These are phyloP conservation scores for Polydrusus pterygomalis DNA, from an alignment of 2,888 invertebrate genomes.

Conservation along the genomic window DNA sequence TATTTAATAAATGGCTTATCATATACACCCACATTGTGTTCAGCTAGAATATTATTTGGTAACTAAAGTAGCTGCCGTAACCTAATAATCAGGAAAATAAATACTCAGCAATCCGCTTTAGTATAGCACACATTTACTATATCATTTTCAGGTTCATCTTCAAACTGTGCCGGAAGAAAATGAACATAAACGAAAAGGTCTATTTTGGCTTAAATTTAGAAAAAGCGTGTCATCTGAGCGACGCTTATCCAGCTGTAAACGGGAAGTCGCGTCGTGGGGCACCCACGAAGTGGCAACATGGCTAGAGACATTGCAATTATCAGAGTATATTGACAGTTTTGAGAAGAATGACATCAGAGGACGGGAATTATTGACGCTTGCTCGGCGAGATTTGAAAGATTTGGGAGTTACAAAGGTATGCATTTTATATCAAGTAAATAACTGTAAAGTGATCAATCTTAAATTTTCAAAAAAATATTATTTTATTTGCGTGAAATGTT, in stretches of 20 bases:
- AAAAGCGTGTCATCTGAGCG: constrained; percentile 71
- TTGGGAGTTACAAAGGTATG: constrained; percentile 88
- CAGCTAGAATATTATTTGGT: no score
- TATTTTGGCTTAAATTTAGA: constrained; percentile 82
- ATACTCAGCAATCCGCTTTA: no score
- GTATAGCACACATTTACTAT: no score
- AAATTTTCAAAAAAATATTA: no score
- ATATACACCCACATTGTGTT: no score
- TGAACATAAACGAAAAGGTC: constrained; percentile 76
- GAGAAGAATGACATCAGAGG: constrained; percentile 94
- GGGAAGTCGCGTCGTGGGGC: constrained; percentile 84
- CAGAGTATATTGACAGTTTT: constrained; percentile 94
- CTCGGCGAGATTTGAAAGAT: constrained; percentile 90
- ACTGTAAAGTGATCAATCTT: no score
- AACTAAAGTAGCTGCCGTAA: no score
- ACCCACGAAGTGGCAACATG: constrained; percentile 92
- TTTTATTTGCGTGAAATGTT: no score
- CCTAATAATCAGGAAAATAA: no score
- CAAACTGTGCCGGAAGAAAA: constrained; percentile 60
- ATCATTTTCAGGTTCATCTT: constrained; percentile 46
- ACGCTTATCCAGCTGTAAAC: constrained; percentile 72
- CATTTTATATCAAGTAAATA: no score
- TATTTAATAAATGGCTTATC: no score
- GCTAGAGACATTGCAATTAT: constrained; percentile 91
- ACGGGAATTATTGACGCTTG: constrained; percentile 89